Percentiles rank a stretch among this genome's conserved stretches.
These are phyloP conservation scores for Malacoraja senta DNA, from an alignment of 2,797 vertebrate species.

Conservation along the genomic window DNA sequence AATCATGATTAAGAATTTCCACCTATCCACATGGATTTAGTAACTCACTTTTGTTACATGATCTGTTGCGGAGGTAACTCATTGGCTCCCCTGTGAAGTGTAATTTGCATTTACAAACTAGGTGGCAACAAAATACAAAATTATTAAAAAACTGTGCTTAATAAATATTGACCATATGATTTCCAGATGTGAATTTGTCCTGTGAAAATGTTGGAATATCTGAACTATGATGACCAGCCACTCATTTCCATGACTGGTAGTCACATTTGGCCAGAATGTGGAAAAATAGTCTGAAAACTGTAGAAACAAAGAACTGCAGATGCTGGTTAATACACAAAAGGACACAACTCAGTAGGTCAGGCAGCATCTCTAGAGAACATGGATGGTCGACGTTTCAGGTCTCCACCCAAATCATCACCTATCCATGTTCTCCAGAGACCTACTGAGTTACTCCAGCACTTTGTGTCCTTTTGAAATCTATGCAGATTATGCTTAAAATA, in stretches of 20 bases:
- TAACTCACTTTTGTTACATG: background rate
- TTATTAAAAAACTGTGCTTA: background rate
- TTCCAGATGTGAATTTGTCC: background rate
- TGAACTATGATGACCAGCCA: background rate
- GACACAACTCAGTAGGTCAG: no score
- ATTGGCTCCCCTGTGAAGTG: background rate
- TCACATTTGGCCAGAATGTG: no score
- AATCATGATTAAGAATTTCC: background rate
- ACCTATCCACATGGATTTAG: background rate
- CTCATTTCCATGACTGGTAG: no score
- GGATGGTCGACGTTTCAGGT: no score
- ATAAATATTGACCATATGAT: background rate
- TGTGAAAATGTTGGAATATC: background rate
- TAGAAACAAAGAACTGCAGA: no score
- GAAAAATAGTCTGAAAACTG: background rate
- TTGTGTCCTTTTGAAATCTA: background rate
- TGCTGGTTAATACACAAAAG: no score
- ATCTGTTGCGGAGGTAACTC: background rate
- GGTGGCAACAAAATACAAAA: background rate
- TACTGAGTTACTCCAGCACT: no score
- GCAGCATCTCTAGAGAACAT: no score
- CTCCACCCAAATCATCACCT: no score
- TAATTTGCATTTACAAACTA: background rate
- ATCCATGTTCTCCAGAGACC: no score
- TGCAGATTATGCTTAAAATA: background rate